These are phyloP conservation scores for Sebastes diploproa DNA, from an alignment of 2,797 vertebrate genomes.

Conservation along the genomic window DNA sequence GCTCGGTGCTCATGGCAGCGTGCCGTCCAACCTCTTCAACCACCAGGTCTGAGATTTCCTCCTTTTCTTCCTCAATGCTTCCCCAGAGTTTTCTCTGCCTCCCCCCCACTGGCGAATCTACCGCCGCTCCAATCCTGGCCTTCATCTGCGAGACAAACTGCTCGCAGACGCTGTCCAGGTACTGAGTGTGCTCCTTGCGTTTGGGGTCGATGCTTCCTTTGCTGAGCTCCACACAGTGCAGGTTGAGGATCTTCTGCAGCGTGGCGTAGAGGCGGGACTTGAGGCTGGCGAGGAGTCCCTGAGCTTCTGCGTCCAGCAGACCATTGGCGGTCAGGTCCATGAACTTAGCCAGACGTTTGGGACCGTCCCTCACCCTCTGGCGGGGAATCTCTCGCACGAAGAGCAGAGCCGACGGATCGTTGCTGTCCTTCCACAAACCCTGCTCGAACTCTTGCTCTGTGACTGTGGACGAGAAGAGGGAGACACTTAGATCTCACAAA, in stretches of 20 bases:
- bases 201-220: constrained; percentile 70
- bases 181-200: constrained; percentile 78
- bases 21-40: constrained; percentile 80
- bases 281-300: constrained; percentile 75
- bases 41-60: constrained; percentile 32
- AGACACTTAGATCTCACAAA: background rate
- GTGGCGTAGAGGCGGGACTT: constrained; percentile 72
- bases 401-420: constrained; percentile 60
- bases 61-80: background rate
- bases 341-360: constrained; percentile 67
- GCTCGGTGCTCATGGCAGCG: constrained; percentile 45
- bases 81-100: constrained; percentile 19
- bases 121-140: constrained; percentile 60
- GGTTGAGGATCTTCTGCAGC: constrained; percentile 62
- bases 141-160: constrained; percentile 83
- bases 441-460: constrained; percentile 81
- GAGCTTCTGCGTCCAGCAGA: constrained; percentile 77
- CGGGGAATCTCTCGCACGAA: constrained; percentile 82
- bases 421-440: constrained; percentile 68
- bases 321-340: constrained; percentile 74
- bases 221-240: constrained; percentile 77
- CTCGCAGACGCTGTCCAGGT: constrained; percentile 81
- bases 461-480: constrained; percentile 66
- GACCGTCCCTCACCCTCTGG: constrained; percentile 62
- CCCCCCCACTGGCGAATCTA: background rate